Base-by-base conservation (phyloP, 2,888 invertebrate species). In the Phymatocera aterrima region DNA sequence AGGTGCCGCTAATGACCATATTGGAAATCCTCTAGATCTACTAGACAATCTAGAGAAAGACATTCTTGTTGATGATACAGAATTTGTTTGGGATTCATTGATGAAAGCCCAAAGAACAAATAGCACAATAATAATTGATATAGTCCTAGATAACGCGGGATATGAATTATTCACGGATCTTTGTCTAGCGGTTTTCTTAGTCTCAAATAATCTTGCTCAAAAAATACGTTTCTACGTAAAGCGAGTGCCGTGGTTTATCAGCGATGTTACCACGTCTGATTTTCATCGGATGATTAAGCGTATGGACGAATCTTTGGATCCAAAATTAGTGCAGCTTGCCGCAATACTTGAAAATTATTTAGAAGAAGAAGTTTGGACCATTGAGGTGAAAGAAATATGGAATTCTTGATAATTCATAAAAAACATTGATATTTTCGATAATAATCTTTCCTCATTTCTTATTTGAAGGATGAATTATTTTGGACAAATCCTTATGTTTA, bases 171-270 rank as follows among this genome's bases (percentile, higher is more conserved):
- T 97, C 84, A 94, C 96, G 0, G 99, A 99, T 89, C 90, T 99
- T 0, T 95, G 97, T 86, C 87, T 99, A 1, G 97, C 97, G 1
- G 96, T 96, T 83, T 97, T 95, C 87, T 89, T 99, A 0, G 90
- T 96, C 79, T 90, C 89, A 82, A 92, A 92, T 82, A 92, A 90
- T 82, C 91, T 92, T 28, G 94, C 93, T n/a, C 89, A 91, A n/a
- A 92, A 93, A 91, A 92, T 99, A 34, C 92, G 95, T 81, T 95
- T 99, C 84, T 95, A 98, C 90, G 95, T 96, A 0, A 99, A 99
- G 92, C 92, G 93, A 2, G 95, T 97, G 81, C 98, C 99, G 0
- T 99, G 99, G 99, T 99, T 96, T 89, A 94, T 99, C 8, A 99
- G 98, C 0, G 99, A 99, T 89, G 96, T 95, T 0, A 96, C 95